Conservation (phyloP, 1,140 invertebrate species). For the Hylaeus volcanicus region DNA sequence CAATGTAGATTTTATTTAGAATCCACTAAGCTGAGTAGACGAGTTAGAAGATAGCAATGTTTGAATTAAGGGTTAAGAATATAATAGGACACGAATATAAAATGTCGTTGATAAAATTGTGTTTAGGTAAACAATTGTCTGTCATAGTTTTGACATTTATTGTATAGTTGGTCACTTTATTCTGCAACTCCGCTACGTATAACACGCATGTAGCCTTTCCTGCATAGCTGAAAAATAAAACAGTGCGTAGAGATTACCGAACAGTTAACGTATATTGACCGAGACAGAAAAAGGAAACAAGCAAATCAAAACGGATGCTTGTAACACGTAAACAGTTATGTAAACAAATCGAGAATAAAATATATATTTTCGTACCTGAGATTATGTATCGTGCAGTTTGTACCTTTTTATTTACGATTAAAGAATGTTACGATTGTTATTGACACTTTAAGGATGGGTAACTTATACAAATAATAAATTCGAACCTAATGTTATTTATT, state of each 20-base stretch:
- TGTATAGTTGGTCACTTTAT: not conserved
- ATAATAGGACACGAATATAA: not conserved
- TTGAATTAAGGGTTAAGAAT: not conserved
- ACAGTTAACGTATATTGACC: not conserved
- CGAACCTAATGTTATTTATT: no score
- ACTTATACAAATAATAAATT: no score
- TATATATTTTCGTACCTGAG: constrained; percentile 28
- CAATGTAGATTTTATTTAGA: not conserved
- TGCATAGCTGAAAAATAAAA: not conserved
- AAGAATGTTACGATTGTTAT: not conserved
- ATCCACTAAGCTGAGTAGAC: not conserved
- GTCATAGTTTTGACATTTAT: constrained; percentile 16
- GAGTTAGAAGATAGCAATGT: not conserved
- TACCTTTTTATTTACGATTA: not conserved
- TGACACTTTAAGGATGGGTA: no score
- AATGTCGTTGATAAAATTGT: not conserved
- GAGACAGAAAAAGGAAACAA: not conserved
- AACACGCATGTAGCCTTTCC: not conserved
- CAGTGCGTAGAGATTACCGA: not conserved
- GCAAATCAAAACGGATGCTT: not conserved
- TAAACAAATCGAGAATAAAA: constrained; percentile 25
- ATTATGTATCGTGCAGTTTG: not conserved
- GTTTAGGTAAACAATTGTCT: not conserved
- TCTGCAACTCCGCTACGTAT: not conserved
- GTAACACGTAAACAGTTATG: constrained; percentile 2